phyloP scores from a whole-genome alignment of 2,888 invertebrate species.

The Chrysodeixis includens region DNA sequence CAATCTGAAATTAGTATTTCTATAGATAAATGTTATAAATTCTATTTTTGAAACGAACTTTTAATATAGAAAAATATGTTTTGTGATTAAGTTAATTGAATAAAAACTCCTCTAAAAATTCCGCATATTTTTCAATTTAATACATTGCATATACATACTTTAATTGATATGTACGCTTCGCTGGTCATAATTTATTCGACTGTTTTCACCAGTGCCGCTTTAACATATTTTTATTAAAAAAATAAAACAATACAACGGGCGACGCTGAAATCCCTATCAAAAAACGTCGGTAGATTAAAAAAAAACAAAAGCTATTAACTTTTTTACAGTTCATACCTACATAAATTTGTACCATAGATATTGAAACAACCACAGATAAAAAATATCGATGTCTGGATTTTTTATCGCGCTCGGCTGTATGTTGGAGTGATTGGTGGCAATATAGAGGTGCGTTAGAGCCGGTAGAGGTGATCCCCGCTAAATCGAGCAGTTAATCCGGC shows the following conservation, averaged over 20 bases:
- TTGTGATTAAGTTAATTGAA: background rate
- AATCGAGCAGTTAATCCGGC: conserved; percentile 22
- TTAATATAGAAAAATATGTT: background rate
- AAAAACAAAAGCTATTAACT: background rate
- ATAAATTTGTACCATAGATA: background rate
- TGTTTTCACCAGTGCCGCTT: conserved; percentile 28
- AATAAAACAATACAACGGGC: background rate
- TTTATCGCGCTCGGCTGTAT: conserved; percentile 13
- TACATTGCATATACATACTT: conserved; percentile 33
- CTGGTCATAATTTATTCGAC: conserved; percentile 27
- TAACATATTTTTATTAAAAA: conserved; percentile 5
- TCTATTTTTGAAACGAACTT: too few species aligned
- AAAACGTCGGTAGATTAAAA: background rate
- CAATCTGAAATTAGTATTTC: background rate
- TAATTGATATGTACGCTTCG: conserved; percentile 43
- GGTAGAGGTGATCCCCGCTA: conserved; percentile 21
- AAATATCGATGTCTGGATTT: conserved; percentile 14
- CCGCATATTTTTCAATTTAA: conserved; percentile 23
- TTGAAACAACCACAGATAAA: conserved; percentile 14
- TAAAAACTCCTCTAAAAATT: conserved; percentile 15
- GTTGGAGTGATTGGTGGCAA: conserved; percentile 34
- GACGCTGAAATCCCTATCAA: background rate
- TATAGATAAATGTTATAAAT: too few species aligned
- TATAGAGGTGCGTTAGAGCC: conserved; percentile 17
- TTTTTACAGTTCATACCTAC: background rate